Evolutionary conservation across 2,113 vertebrate genomes (phyloP).

Genomic region (Ranitomeya variabilis): DNA sequence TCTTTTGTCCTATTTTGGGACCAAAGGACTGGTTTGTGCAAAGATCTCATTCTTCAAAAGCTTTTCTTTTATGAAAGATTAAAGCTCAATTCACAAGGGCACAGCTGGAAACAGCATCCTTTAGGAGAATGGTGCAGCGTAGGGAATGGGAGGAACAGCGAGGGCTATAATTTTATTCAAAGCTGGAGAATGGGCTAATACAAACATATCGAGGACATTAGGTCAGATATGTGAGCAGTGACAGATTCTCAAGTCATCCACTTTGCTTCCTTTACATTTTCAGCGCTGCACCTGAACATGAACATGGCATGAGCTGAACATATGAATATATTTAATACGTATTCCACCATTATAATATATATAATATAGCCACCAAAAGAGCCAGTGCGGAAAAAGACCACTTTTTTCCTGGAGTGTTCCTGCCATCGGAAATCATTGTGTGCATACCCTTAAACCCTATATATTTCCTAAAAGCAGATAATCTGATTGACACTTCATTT

Average conservation of each 20-base stretch:
- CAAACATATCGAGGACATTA: conserved; percentile 1
- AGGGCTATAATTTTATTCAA: background rate
- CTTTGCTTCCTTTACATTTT: background rate
- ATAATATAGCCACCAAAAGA: too few species aligned
- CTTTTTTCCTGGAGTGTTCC: too few species aligned
- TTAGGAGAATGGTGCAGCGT: background rate
- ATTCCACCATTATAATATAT: too few species aligned
- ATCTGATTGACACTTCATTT: too few species aligned
- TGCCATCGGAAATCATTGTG: too few species aligned
- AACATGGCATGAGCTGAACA: background rate
- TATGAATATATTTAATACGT: too few species aligned
- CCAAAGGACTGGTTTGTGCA: conserved; percentile 29
- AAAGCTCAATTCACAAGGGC: conserved; percentile 37
- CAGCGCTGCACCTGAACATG: too few species aligned
- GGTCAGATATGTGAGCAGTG: background rate
- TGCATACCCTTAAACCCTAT: too few species aligned
- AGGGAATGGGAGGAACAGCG: conserved; percentile 3
- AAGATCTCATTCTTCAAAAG: conserved; percentile 47
- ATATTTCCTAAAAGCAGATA: too few species aligned
- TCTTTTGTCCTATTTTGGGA: conserved; percentile 37
- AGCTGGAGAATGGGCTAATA: background rate
- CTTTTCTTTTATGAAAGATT: conserved; percentile 45
- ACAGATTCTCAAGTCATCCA: background rate
- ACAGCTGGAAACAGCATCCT: conserved; percentile 38
- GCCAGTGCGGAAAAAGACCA: too few species aligned